Evolutionary conservation across 2,113 vertebrate genomes (phyloP).

Genomic region (Lepisosteus osseus): DNA sequence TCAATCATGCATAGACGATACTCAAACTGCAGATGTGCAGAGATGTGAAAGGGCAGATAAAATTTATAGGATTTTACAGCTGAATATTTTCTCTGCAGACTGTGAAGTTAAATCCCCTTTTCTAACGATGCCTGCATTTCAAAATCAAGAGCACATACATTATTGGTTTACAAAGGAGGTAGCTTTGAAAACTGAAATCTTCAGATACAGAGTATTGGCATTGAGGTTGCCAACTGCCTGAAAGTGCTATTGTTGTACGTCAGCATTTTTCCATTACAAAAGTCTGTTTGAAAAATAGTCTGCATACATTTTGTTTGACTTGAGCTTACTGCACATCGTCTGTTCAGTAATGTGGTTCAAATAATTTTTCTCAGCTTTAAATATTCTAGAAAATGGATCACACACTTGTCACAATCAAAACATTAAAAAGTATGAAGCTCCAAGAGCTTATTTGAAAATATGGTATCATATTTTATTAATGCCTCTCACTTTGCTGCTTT

Average conservation of each 20-base stretch:
- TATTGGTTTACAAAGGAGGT: slow-evolving; percentile 7
- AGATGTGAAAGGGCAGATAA: background rate
- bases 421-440: too few species aligned
- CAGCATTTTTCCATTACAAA: slow-evolving; percentile 23
- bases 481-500: too few species aligned
- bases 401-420: too few species aligned
- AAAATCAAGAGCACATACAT: slow-evolving; percentile 12
- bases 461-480: too few species aligned
- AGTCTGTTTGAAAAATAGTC: slow-evolving; percentile 19
- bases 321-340: background rate
- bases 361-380: background rate
- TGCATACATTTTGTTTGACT: slow-evolving; percentile 11
- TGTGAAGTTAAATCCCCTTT: background rate
- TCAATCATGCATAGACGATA: background rate
- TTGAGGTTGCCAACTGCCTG: slow-evolving; percentile 8
- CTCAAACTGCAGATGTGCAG: background rate
- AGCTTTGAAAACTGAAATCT: slow-evolving; percentile 9
- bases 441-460: too few species aligned
- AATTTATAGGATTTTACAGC: background rate
- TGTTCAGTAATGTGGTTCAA: slow-evolving; percentile 10
- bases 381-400: background rate
- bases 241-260: slow-evolving; percentile 16
- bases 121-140: slow-evolving; percentile 3
- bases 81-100: slow-evolving; percentile 5
- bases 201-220: slow-evolving; percentile 4